Evolutionary conservation across 2,797 vertebrate species (phyloP), one percentile per base, ranked within the genome.

Genomic region (Paramormyrops hopkinsi): DNA sequence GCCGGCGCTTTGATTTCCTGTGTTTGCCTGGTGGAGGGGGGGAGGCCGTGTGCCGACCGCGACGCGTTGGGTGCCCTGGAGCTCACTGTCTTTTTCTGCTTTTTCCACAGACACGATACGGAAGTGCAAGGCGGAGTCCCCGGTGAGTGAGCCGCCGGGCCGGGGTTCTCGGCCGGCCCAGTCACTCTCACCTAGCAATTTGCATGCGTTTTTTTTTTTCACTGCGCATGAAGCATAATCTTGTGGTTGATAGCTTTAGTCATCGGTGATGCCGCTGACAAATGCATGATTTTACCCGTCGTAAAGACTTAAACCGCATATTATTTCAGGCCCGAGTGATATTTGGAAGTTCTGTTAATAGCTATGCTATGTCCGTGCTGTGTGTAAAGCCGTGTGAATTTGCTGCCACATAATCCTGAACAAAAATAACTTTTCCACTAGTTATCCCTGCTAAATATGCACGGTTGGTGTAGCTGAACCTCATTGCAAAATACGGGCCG

Each of bases 111-210:
- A 97, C 96, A 95, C 96, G 90, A 94, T 96, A 93, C 94, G 96
- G 93, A 94, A 96, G 91, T 96, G 96, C 92, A 97, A 97, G 95
- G 94, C 96, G 50, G 96, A 97, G 92, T 65, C 96, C 93, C 92
- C 96, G 96, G 96, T 97, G 92, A 96, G 96, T 93, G 37, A 59
- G 41, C 33, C 53, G n/a, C 37, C 29, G 29, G 65, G 11, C 69
- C 33, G 29, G 29, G 69, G 33, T 76, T 17, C 33, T 37, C 12
- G 12, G 33, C 33, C 69, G 14, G 29, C 14, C 33, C 33, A 14
- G 69, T 76, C 33, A 76, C 14, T 19, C 29, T 73, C 65, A 12
- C 65, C 65, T 73, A 33, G 9, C 9, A 25, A 65, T 65, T 65
- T 65, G 3, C 25, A 29, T 62, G 56, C 22, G 56, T 29, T 65